phyloP scores from a whole-genome alignment of 1,140 invertebrate genomes.

The Calycopis cecrops region DNA sequence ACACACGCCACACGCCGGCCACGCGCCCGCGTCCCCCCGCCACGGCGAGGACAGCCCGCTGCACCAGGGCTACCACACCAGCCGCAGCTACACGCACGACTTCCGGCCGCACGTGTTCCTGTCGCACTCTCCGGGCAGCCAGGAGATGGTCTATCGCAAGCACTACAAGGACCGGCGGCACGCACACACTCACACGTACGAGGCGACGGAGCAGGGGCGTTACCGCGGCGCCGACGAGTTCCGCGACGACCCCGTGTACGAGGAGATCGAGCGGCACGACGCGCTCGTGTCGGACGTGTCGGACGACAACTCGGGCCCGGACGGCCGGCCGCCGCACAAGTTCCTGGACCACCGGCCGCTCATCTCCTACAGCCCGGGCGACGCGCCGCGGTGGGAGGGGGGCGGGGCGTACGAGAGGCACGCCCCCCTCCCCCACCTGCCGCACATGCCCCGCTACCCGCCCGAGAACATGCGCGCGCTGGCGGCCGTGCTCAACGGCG shows the following conservation, averaged over 20 bases:
- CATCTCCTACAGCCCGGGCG: constrained; percentile 80
- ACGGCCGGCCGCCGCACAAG: constrained; percentile 79
- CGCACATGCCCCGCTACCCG: constrained; percentile 27
- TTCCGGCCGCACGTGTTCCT: constrained; percentile 72
- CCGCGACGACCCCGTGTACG: constrained; percentile 85
- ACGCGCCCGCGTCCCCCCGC: constrained; percentile 42
- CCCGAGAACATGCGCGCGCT: constrained; percentile 78
- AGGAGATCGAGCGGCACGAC: constrained; percentile 85
- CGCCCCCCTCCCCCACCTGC: too few relatives aligned
- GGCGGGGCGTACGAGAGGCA: constrained; percentile 72
- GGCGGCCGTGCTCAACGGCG: constrained; percentile 87
- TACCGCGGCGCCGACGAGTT: constrained; percentile 69
- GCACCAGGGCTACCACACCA: constrained; percentile 63
- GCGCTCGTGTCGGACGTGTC: constrained; percentile 87
- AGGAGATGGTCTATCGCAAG: constrained; percentile 67
- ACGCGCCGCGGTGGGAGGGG: constrained; percentile 76
- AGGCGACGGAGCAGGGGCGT: constrained; percentile 67
- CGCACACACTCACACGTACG: constrained; percentile 77
- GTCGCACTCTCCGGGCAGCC: constrained; percentile 66
- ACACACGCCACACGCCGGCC: not conserved
- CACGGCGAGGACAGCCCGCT: constrained; percentile 60
- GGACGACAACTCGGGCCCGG: constrained; percentile 86
- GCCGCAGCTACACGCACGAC: constrained; percentile 78
- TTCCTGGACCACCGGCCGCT: constrained; percentile 88
- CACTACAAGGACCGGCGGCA: constrained; percentile 64